phyloP scores from a whole-genome alignment of 1,140 invertebrate genomes.

The Lerema accius region DNA sequence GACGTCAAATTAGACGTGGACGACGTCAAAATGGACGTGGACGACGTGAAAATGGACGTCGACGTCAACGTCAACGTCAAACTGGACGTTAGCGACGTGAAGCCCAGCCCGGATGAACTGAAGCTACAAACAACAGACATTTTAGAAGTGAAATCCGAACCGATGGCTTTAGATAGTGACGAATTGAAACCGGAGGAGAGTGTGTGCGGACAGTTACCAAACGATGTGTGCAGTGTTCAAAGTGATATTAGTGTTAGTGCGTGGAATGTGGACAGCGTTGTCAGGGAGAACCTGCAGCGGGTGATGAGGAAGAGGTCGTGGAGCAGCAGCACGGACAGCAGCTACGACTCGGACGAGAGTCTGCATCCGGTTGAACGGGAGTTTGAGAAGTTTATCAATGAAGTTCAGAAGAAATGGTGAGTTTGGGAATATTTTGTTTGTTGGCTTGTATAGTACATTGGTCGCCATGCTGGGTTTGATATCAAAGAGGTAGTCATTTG shows the following conservation, averaged over 20 bases:
- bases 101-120: conserved; percentile 49
- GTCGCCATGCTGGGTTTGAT: no score
- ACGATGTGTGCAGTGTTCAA: conserved; percentile 50
- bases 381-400: conserved; percentile 69
- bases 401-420: conserved; percentile 76
- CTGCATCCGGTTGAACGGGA: conserved; percentile 68
- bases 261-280: conserved; percentile 62
- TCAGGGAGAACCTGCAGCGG: conserved; percentile 50
- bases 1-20: conserved; percentile 34
- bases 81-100: conserved; percentile 48
- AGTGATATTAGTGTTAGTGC: conserved; percentile 67
- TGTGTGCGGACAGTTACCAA: conserved; percentile 41
- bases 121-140: conserved; percentile 34
- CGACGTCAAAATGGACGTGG: conserved; percentile 46
- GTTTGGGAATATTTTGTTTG: no score
- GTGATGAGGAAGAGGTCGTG: conserved; percentile 62
- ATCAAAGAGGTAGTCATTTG: no score
- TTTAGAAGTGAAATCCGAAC: conserved; percentile 12
- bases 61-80: conserved; percentile 53
- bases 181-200: conserved; percentile 22
- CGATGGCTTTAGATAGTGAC: conserved; percentile 40
- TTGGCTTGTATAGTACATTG: no score
- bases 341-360: conserved; percentile 67
- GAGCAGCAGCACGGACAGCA: conserved; percentile 60
- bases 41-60: conserved; percentile 51